phyloP scores from a whole-genome alignment of 2,113 vertebrate species.

The Lota lota region DNA sequence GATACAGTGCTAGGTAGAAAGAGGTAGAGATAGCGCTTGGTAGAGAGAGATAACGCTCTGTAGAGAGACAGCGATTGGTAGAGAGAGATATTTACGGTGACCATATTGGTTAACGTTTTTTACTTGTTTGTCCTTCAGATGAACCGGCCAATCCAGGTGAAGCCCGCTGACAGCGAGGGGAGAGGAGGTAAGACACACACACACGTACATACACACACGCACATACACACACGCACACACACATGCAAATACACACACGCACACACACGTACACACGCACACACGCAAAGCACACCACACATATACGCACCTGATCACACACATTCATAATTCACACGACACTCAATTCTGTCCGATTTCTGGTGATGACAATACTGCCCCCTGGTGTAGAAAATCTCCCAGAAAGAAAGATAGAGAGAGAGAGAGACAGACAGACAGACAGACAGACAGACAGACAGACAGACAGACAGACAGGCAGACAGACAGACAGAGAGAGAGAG shows the following conservation, averaged over 20 bases:
- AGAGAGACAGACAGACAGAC: not conserved
- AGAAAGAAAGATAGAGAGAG: not conserved
- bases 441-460: constrained; percentile 1
- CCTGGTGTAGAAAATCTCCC: constrained; percentile 45
- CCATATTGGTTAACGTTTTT: constrained; percentile 23
- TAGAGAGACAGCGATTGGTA: not conserved
- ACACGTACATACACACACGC: constrained; percentile 7
- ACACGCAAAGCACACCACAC: not conserved
- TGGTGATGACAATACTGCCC: constrained; percentile 47
- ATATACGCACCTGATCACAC: not conserved
- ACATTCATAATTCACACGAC: not conserved
- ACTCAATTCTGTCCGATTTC: too few species aligned
- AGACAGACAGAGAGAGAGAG: not conserved
- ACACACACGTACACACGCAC: not conserved
- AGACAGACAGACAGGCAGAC: constrained; percentile 5
- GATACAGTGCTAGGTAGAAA: too few species aligned
- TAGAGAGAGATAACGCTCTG: too few species aligned
- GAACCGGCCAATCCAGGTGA: constrained; percentile 79
- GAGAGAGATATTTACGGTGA: constrained; percentile 25
- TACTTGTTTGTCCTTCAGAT: constrained; percentile 62
- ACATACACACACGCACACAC: constrained; percentile 14
- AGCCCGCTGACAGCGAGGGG: constrained; percentile 78
- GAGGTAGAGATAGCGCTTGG: too few species aligned
- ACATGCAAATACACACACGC: constrained; percentile 7
- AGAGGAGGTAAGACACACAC: constrained; percentile 69